Percentiles rank a stretch among this genome's conserved stretches.
These are phyloP conservation scores for Thamnaconus septentrionalis DNA, from an alignment of 2,113 vertebrate species.

Conservation along the genomic window DNA sequence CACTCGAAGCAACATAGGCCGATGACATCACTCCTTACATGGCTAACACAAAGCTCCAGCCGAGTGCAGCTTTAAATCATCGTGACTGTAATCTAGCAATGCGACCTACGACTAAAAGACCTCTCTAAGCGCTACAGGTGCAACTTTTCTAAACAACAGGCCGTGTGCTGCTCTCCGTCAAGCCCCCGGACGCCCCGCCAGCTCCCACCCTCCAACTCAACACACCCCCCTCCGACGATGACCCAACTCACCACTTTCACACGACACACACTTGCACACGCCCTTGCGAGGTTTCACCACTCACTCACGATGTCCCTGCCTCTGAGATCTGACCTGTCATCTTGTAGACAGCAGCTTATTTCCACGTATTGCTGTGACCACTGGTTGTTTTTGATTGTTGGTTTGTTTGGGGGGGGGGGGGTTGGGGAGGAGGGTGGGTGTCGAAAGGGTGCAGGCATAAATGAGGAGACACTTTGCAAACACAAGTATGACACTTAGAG, in stretches of 20 bases:
- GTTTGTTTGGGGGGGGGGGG: not conserved
- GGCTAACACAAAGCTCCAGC: not conserved
- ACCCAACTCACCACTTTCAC: conserved; percentile 13
- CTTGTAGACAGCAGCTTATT: conserved; percentile 11
- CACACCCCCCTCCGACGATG: not conserved
- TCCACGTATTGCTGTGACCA: conserved; percentile 3
- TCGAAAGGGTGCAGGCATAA: conserved; percentile 36
- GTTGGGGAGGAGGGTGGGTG: not conserved
- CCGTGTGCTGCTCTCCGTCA: conserved; percentile 37
- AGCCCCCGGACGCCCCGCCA: conserved; percentile 34
- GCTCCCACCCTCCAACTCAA: not conserved
- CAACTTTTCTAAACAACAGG: conserved; percentile 15
- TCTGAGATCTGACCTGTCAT: conserved; percentile 2
- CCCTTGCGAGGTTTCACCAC: not conserved
- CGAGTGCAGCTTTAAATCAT: conserved; percentile 43
- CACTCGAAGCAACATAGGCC: too few relatives aligned
- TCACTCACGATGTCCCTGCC: not conserved
- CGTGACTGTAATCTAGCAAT: conserved; percentile 3
- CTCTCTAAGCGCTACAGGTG: conserved; percentile 32
- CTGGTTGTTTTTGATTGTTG: too few relatives aligned
- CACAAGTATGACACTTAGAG: conserved; percentile 56
- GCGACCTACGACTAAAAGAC: conserved; percentile 13
- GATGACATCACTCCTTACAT: too few relatives aligned
- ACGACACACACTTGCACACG: not conserved
- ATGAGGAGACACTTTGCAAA: conserved; percentile 59